Conservation (phyloP, 2,888 invertebrate genomes). For the Amiota mariae region DNA sequence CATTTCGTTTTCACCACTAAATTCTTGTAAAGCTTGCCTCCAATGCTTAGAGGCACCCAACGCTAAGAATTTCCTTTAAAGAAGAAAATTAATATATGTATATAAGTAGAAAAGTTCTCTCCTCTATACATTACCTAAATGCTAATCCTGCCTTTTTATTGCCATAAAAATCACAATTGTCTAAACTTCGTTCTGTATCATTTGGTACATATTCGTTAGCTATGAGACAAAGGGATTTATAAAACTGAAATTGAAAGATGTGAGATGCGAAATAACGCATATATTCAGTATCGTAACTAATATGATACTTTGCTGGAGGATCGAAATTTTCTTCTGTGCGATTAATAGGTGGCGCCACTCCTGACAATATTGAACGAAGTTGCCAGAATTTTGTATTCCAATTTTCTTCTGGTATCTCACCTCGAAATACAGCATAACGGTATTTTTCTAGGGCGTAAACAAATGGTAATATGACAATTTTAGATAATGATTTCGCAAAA, state of each 20-base stretch:
- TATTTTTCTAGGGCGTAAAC: slow-evolving; percentile 81
- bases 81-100: no score
- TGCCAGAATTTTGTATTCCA: slow-evolving; percentile 82
- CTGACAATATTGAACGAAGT: slow-evolving; percentile 78
- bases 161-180: slow-evolving; percentile 89
- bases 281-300: slow-evolving; percentile 80
- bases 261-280: slow-evolving; percentile 85
- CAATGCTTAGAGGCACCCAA: slow-evolving; percentile 83
- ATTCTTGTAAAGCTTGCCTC: slow-evolving; percentile 85
- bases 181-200: slow-evolving; percentile 79
- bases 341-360: slow-evolving; percentile 79
- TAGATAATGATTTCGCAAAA: slow-evolving; percentile 76
- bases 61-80: slow-evolving; percentile 76
- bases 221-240: slow-evolving; percentile 80
- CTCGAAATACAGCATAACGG: slow-evolving; percentile 81
- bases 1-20: slow-evolving; percentile 86
- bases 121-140: not conserved
- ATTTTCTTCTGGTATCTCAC: slow-evolving; percentile 75
- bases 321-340: slow-evolving; percentile 82
- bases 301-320: slow-evolving; percentile 84
- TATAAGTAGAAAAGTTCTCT: no score
- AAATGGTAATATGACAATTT: slow-evolving; percentile 82
- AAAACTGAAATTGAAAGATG: slow-evolving; percentile 86
- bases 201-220: slow-evolving; percentile 84
- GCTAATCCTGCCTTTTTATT: slow-evolving; percentile 86